Evolutionary conservation across 2,113 vertebrate genomes (phyloP).

Genomic region (Rallus limicola): DNA sequence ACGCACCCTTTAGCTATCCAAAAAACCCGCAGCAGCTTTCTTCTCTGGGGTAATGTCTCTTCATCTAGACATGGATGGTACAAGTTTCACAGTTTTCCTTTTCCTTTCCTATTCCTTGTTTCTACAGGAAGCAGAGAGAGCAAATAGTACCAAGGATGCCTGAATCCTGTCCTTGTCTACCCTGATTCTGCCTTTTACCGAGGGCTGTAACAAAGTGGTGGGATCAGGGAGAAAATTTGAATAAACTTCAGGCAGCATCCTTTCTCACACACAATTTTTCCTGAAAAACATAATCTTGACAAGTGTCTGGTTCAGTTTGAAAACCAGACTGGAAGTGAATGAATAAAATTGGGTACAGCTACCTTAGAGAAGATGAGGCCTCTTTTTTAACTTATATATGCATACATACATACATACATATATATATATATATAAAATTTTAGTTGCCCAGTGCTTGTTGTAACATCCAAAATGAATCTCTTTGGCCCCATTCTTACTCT

Average conservation of each 20-base stretch:
- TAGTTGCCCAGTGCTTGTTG: neutral
- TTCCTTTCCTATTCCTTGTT: neutral
- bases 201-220: neutral
- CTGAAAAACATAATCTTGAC: neutral
- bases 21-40: neutral
- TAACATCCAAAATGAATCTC: neutral
- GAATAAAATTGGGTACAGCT: neutral
- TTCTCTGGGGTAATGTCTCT: neutral
- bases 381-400: neutral
- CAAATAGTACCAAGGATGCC: neutral
- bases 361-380: neutral
- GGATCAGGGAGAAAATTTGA: neutral
- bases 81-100: neutral
- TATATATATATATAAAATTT: neutral
- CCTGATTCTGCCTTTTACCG: neutral
- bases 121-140: neutral
- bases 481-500: neutral
- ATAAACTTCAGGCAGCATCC: neutral
- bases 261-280: neutral
- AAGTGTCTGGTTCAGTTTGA: neutral
- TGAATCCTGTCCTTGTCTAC: neutral
- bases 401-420: neutral
- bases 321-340: neutral
- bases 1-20: neutral
- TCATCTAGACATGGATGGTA: neutral